Base-by-base conservation (phyloP, 2,113 vertebrate genomes). In the Rhadina sibilatrix region DNA sequence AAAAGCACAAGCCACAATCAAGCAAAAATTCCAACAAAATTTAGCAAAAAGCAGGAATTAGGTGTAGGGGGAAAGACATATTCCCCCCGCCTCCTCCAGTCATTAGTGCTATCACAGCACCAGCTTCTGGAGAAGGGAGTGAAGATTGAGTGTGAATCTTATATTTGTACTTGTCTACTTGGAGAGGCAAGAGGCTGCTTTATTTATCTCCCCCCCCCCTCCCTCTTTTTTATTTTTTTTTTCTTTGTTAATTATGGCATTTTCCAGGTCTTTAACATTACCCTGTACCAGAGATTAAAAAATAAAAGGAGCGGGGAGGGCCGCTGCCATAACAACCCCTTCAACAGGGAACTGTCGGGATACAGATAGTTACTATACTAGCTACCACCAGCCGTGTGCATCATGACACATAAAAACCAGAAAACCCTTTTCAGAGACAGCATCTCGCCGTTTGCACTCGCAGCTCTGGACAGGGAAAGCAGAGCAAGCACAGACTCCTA, bases 251-350 rank as follows among this genome's bases (percentile, higher is more conserved):
- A 19, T 31, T 22, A n/a, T 57, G 27, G 53, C 64, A 42, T 9
- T 74, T 84, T 91, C 53, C 80, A 63, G 87, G 50, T 94, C 83
- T 68, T 86, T 63, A 86, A 59, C 64, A 64, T 40, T 56, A 76
- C 35, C 31, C 52, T 25, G n/a, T 57, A 54, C 42, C 71, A 79
- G 42, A 56, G 31, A 92, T 59, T 47, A 53, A 86, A 65, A 83
- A 69, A 83, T 50, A 76, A 86, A 90, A 93, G 44, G 56, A 64
- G 54, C 17, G 18, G 76, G 50, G 83, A 94, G 38, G 10, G 8
- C 92, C 76, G 69, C 89, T 96, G 88, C 94, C 93, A 94, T 97
- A 97, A 95, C 96, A 97, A 98, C 97, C 97, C 97, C 97, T 97
- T 97, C 81, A 18, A 63, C 74, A 72, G 52, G 83, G 81, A 89